phyloP scores from a whole-genome alignment of 2,113 vertebrate species.

The Arenaria interpres region DNA sequence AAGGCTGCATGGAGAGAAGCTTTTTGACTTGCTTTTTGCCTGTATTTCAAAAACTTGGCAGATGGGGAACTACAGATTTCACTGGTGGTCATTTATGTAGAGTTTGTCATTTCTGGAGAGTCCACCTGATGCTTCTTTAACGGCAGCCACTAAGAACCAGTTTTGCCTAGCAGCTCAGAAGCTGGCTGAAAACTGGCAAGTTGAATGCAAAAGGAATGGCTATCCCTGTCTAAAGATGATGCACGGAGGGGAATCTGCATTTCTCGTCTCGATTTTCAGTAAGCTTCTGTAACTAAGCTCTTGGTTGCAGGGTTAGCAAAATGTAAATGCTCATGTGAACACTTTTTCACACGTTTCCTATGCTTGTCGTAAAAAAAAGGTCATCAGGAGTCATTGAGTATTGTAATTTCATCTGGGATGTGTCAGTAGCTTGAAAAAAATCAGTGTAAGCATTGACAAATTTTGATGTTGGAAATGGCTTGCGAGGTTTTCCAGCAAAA shows the following conservation, averaged over 20 bases:
- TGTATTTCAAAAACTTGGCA: not conserved
- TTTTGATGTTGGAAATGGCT: slow-evolving; percentile 8
- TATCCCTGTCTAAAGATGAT: not conserved
- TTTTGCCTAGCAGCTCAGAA: not conserved
- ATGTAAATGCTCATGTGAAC: not conserved
- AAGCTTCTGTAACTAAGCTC: not conserved
- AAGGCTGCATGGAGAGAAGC: not conserved
- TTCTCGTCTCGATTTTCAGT: not conserved
- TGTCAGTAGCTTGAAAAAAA: not conserved
- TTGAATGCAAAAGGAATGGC: not conserved
- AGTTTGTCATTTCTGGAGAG: not conserved
- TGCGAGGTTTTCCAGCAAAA: not conserved
- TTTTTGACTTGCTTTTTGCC: not conserved
- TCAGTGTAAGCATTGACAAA: not conserved
- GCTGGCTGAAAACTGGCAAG: not conserved
- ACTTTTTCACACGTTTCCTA: not conserved
- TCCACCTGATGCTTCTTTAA: not conserved
- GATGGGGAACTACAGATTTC: not conserved
- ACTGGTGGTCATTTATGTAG: not conserved
- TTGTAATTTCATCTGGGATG: not conserved
- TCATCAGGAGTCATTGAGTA: not conserved
- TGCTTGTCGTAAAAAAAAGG: not conserved
- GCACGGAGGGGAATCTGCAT: not conserved
- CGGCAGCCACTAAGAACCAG: not conserved
- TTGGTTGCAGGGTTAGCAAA: not conserved